A percentile compares a stretch with the other conserved stretches of the same genome.
Evolutionary conservation across 2,113 vertebrate genomes (phyloP).

Genomic region (Fukomys damarensis): DNA sequence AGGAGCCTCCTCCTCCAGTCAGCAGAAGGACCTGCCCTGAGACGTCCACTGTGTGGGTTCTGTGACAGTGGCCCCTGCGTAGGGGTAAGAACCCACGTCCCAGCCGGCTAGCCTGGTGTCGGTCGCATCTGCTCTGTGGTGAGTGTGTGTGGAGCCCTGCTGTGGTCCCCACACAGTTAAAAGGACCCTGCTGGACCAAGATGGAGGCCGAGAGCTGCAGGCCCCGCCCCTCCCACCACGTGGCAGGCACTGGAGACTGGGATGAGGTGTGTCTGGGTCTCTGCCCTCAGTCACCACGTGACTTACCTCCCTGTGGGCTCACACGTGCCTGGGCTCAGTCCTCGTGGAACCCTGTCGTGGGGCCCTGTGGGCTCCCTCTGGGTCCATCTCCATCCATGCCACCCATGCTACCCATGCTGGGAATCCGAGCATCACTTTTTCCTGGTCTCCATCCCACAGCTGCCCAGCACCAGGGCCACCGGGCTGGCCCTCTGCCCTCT

Average conservation of each 20-base stretch:
- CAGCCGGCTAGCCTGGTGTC: neutral
- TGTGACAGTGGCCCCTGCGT: neutral
- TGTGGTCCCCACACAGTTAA: neutral
- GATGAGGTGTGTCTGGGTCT: neutral
- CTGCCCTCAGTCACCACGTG: neutral
- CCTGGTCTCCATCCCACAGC: neutral
- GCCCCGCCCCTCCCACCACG: neutral
- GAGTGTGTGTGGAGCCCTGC: rapidly evolving
- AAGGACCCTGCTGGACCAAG: neutral
- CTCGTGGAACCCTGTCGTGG: neutral
- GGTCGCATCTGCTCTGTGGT: neutral
- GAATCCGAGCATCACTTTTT: rapidly evolving
- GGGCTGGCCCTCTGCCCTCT: rapidly evolving
- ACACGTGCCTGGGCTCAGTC: neutral
- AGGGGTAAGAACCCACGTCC: rapidly evolving
- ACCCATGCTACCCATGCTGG: neutral
- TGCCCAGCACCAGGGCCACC: neutral
- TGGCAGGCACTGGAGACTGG: neutral
- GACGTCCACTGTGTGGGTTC: neutral
- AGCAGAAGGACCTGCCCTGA: neutral
- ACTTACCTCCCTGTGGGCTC: neutral
- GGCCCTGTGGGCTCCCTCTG: neutral
- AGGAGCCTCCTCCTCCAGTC: neutral
- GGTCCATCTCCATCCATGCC: rapidly evolving
- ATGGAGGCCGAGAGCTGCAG: rapidly evolving